phyloP scores from a whole-genome alignment of 2,113 vertebrate genomes.

The Colius striatus region DNA sequence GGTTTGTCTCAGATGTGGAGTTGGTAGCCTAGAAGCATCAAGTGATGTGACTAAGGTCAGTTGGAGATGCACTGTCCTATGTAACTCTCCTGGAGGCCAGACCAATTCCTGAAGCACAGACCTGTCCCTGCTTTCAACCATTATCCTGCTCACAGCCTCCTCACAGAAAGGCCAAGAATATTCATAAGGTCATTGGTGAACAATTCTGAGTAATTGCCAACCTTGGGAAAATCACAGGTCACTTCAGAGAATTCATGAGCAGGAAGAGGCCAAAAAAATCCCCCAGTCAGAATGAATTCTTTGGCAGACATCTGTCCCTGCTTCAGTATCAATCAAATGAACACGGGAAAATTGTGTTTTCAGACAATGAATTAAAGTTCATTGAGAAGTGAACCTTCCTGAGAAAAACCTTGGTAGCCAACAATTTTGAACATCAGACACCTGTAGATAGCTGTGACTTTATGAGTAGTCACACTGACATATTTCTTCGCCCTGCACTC shows the following conservation, averaged over 20 bases:
- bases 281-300: background rate
- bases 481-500: background rate
- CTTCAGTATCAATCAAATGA: background rate
- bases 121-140: background rate
- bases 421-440: background rate
- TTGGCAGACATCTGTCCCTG: background rate
- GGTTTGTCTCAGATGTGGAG: background rate
- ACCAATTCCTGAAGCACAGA: background rate
- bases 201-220: background rate
- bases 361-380: background rate
- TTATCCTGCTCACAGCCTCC: background rate
- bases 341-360: background rate
- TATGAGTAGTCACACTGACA: fast-evolving
- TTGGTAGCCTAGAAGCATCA: background rate
- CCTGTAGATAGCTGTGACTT: background rate
- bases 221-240: background rate
- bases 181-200: background rate
- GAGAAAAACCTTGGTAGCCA: background rate
- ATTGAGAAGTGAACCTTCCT: too few relatives aligned
- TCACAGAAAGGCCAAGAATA: background rate
- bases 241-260: background rate
- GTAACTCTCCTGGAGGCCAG: background rate
- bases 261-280: background rate
- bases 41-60: background rate
- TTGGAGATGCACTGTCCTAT: background rate